Base-by-base conservation (phyloP, 2,113 vertebrate genomes). In the Dromiciops gliroides region DNA sequence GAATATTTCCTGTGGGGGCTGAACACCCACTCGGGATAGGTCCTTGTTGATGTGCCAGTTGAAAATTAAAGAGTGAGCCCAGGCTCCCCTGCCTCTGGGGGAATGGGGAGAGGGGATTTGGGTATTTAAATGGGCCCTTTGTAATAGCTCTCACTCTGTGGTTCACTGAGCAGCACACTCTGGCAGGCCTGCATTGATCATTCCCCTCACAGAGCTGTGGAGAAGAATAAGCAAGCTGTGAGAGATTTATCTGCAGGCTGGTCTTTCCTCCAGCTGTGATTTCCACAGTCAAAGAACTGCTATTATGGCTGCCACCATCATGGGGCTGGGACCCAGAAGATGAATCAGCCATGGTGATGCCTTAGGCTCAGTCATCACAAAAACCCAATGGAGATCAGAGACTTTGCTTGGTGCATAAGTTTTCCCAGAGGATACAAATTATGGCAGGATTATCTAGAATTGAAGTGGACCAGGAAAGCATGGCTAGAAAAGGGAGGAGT, bases 121-220 rank as follows among this genome's bases (percentile, higher is more conserved):
- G 89, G 93, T 95, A 97, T 97, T 97, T 96, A 96, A 97, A 97
- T 96, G 37, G 91, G 67, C 89, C 93, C 95, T 97, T 96, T 96
- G 94, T 97, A 92, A 94, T 93, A 92, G 83, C 51, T 91, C 50
- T n/a, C n/a, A 92, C 47, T 93, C 52, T 94, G n/a, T 96, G 91
- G 89, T 95, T 97, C 95, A 92, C 91, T 97, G 90, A 96, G 95
- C 93, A 95, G 94, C 56, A 60, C 47, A 96, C 94, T 92, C 93
- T 96, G 67, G 28, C 53, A 92, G 50, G 50, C 92, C 48, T 6
- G 53, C 93, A 95, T 93, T 92, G 93, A 92, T 94, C 90, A 92
- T 75, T 97, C 92, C 90, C 90, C 93, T 96, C 93, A 94, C 96
- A 97, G 96, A 49, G 91, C 93, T 44, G 0, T 94, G 94, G 96